Base-by-base conservation (phyloP, 1,140 invertebrate species). In the Lasaia peninsularis region DNA sequence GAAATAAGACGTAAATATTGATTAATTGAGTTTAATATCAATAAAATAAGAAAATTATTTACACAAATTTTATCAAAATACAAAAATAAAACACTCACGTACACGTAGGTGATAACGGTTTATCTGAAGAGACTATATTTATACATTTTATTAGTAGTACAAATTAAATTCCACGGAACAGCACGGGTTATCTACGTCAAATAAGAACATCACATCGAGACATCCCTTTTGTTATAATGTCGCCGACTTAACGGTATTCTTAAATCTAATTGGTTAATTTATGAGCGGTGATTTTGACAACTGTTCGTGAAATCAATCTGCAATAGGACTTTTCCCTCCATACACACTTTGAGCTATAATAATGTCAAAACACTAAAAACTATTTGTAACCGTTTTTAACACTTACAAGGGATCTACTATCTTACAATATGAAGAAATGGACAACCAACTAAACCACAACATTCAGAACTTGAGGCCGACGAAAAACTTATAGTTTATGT, bases 31-130 rank as follows among this genome's bases (percentile, higher is more conserved):
- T 88, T 88, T 88, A 88, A 86, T 88, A 88, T 88, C 85, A 88
- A 88, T 88, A 88, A 88, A 88, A 88, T 88, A 88, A 88, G 85
- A 88, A 86, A 86, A 88, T 81, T 88, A 88, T 88, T 86, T 88
- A 88, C 84, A 88, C 84, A 84, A 86, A 88, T 83, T 84, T 88
- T 88, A 88, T 88, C 84, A 88, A 88, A 87, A 88, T 88, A 88
- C 84, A 88, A 88, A 88, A 88, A 86, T 88, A 88, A 88, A 88
- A 88, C 80, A 87, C 81, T 86, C 82, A 87, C 84, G 74, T 82
- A 85, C 80, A 82, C 73, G 71, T 75, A 85, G 72, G 69, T 80
- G 78, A 75, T 83, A 80, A 83, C 73, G 65, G 75, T 69, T 72
- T 37, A 55, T 76, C 62, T 73, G 69, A 75, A 71, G 75, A 78